A percentile compares a stretch with the other conserved stretches of the same genome.
Evolutionary conservation across 2,113 vertebrate genomes (phyloP).

Genomic region (Strigops habroptila): DNA sequence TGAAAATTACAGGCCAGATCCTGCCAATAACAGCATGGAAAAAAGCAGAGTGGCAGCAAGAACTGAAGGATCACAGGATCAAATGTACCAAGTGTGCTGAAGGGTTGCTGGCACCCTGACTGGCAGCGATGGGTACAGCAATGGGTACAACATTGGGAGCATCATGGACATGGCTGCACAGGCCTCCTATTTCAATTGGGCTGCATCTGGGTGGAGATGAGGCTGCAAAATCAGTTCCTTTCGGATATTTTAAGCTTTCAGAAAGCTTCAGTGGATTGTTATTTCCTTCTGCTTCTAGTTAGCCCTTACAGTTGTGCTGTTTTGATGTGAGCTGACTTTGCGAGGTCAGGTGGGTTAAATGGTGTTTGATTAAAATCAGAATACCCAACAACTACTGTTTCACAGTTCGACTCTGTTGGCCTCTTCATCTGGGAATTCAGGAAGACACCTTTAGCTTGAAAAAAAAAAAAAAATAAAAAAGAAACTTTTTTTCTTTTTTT

Average conservation of each 20-base stretch:
- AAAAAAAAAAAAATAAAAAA: not conserved
- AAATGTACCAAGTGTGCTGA: not conserved
- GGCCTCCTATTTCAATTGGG: fast-evolving
- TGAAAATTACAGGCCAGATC: not conserved
- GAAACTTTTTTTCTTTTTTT: not conserved
- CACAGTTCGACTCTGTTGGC: conserved; percentile 47
- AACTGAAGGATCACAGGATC: not conserved
- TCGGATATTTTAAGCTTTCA: not conserved
- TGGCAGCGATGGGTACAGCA: fast-evolving
- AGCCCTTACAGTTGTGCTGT: not conserved
- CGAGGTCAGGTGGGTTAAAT: conserved; percentile 80
- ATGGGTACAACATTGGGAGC: fast-evolving
- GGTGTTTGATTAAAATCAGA: conserved; percentile 84
- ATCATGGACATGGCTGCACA: fast-evolving
- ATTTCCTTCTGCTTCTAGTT: conserved; percentile 50
- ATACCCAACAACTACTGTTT: conserved; percentile 72
- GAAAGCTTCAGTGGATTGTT: not conserved
- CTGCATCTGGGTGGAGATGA: not conserved
- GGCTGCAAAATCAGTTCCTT: not conserved
- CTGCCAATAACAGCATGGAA: not conserved
- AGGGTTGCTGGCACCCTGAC: not conserved
- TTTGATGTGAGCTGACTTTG: conserved; percentile 74
- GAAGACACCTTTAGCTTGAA: conserved; percentile 14
- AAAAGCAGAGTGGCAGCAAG: not conserved
- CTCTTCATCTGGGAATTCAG: conserved; percentile 69